Percentiles rank a stretch among this genome's conserved stretches.
These are phyloP conservation scores for Protosalanx chinensis DNA, from an alignment of 2,797 vertebrate genomes.

Conservation along the genomic window DNA sequence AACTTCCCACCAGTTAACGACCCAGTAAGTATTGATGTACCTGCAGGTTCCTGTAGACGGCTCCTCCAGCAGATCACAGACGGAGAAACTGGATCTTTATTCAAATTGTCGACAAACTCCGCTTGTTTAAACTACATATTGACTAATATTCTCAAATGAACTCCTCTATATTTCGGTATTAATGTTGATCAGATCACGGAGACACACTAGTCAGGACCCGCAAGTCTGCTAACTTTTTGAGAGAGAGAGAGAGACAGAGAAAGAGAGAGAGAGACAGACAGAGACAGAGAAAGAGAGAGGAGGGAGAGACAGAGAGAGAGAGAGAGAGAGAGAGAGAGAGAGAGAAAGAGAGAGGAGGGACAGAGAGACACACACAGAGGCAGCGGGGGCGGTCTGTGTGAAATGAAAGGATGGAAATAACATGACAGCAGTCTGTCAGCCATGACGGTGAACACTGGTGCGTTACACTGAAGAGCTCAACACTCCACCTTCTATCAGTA, in stretches of 20 bases:
- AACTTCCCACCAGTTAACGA: no score
- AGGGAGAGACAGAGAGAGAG: constrained; percentile 4
- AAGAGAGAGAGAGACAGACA: constrained; percentile 1
- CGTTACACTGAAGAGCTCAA: not conserved
- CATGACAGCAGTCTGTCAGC: constrained; percentile 22
- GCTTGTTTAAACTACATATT: not conserved
- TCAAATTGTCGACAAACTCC: not conserved
- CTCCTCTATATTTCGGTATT: no score
- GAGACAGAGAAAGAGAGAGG: constrained; percentile 6
- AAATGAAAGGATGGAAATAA: constrained; percentile 50
- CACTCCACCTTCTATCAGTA: not conserved
- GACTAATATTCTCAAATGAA: no score
- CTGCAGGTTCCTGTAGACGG: not conserved
- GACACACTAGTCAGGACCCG: no score
- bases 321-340: constrained; percentile 12
- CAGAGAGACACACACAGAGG: constrained; percentile 19
- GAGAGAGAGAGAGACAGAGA: not conserved
- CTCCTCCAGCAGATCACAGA: not conserved
- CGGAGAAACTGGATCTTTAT: not conserved
- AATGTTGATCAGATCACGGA: no score
- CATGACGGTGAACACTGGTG: not conserved
- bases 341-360: constrained; percentile 11
- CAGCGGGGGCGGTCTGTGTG: constrained; percentile 36
- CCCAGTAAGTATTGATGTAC: not conserved
- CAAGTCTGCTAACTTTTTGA: not conserved